Base-by-base conservation (phyloP, 2,888 invertebrate genomes). In the Dromius quadrimaculatus region DNA sequence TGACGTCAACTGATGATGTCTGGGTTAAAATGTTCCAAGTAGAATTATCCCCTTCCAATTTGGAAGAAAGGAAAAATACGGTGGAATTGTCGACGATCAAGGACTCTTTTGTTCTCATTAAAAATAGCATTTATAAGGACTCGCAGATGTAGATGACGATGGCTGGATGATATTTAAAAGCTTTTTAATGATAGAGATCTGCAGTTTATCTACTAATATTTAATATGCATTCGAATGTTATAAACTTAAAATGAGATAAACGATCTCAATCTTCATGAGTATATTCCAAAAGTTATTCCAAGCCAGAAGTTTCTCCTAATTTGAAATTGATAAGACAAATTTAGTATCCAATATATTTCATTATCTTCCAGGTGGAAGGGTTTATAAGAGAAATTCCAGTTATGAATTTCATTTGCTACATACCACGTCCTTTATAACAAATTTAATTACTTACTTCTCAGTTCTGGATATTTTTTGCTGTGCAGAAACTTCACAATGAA, bases 71-170 rank as follows among this genome's bases (percentile, higher is more conserved):
- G 47, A 47, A 47, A 47, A 47, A 47, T 22, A 23, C 13, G 47
- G 23, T 47, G 20, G 23, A 47, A n/a, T 47, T 23, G 47, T n/a
- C 47, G 22, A 22, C 47, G 22, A 47, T 47, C 11, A 47, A 47
- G 47, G 47, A 47, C 47, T 47, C 47, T 47, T 47, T 47, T 47
- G 47, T 47, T 47, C 47, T 47, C 47, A 47, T 47, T 47, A 47
- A 47, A 47, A 47, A 47, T 19, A n/a, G 47, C 22, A 20, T 47
- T 36, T 47, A 47, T 23, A 23, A 20, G 8, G 20, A 45, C 9
- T 20, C 20, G 45, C 45, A 45, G 47, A 47, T 22, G 22, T 23
- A 45, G 47, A 47, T 22, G 22, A 11, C 11, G 47, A 47, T n/a
- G 2, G 6, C n/a, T 36, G 20, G 20, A 19, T 1, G 13, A 22